A percentile compares a stretch with the other conserved stretches of the same genome.
phyloP scores from a whole-genome alignment of 2,888 invertebrate genomes.

The Mesodorylaimus sp. region DNA sequence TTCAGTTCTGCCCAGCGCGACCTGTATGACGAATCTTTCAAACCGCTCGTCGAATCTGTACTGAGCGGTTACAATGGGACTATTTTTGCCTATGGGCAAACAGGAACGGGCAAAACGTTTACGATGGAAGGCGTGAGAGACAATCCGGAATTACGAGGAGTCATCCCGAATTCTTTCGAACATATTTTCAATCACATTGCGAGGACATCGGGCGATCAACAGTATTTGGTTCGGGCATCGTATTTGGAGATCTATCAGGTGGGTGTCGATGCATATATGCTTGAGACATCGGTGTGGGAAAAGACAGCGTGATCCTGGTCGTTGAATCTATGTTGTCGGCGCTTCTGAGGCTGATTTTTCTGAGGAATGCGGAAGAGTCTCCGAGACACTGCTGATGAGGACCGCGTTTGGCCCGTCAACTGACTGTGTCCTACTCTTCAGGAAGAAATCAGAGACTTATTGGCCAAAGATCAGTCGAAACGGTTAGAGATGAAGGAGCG shows the following conservation, averaged over 20 bases:
- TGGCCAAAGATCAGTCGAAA: slow-evolving; percentile 47
- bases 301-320: too few species aligned
- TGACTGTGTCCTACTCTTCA: too few species aligned
- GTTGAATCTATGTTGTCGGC: too few species aligned
- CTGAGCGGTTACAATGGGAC: slow-evolving; percentile 95
- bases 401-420: too few species aligned
- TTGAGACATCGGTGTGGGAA: not conserved
- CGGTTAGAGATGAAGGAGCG: slow-evolving; percentile 53
- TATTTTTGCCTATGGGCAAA: slow-evolving; percentile 97
- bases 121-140: slow-evolving; percentile 49
- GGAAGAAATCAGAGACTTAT: slow-evolving; percentile 46
- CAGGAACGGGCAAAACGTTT: slow-evolving; percentile 70
- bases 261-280: not conserved
- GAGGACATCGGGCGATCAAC: slow-evolving; percentile 61
- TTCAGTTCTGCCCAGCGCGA: slow-evolving; percentile 63
- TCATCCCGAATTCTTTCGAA: slow-evolving; percentile 86
- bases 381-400: too few species aligned
- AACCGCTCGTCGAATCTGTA: slow-evolving; percentile 80
- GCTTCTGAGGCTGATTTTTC: too few species aligned
- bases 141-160: slow-evolving; percentile 53
- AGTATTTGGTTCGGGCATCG: slow-evolving; percentile 83
- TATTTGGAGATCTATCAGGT: slow-evolving; percentile 76
- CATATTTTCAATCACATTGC: slow-evolving; percentile 91
- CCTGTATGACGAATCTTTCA: slow-evolving; percentile 84
- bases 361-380: too few species aligned